Conservation (phyloP, 1,140 invertebrate genomes). For the Papilio machaon region DNA sequence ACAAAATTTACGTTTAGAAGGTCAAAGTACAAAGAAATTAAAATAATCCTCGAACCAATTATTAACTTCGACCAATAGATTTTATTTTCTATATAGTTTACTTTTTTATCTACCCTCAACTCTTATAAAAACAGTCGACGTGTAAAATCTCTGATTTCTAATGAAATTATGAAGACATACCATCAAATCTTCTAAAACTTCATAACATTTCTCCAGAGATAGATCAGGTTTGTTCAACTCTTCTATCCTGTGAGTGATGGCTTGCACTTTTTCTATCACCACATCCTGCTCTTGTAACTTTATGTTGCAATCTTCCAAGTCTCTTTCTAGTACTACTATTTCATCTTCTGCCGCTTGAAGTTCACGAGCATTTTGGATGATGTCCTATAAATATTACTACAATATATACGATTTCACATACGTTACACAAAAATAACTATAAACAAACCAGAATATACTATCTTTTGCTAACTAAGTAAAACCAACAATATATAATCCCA, state of each 20-base stretch:
- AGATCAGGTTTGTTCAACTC: constrained; percentile 85
- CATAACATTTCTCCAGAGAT: constrained; percentile 87
- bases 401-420: neutral
- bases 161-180: constrained; percentile 55
- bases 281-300: constrained; percentile 89
- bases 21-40: no score
- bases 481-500: neutral
- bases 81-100: no score
- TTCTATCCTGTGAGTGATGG: constrained; percentile 87
- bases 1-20: no score
- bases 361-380: constrained; percentile 93
- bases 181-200: constrained; percentile 89
- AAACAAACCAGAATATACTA: no score
- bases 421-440: neutral
- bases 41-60: no score
- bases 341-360: constrained; percentile 89
- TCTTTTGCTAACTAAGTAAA: no score
- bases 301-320: constrained; percentile 88
- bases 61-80: no score
- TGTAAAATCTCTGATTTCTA: no score
- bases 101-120: no score
- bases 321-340: constrained; percentile 89
- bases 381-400: constrained; percentile 84
- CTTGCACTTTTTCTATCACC: constrained; percentile 88
- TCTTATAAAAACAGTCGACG: no score